Base-by-base conservation (phyloP, 1,140 invertebrate species). In the Papilio machaon region DNA sequence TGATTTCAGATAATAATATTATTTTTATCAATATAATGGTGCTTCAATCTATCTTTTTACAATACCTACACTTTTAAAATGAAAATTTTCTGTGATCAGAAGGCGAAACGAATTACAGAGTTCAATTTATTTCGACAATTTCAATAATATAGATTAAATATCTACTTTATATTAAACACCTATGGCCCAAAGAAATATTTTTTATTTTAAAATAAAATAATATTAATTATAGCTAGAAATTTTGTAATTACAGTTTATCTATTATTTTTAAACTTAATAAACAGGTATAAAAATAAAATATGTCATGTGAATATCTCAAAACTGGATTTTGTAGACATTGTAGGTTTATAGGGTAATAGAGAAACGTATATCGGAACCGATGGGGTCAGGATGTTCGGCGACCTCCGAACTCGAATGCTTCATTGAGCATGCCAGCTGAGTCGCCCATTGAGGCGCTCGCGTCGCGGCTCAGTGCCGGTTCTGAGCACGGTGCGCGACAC, bases 361-460 rank as follows among this genome's bases (percentile, higher is more conserved):
- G 91, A 92, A 92, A 92, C 88, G 89, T 87, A 82, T 83, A 88
- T 87, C 85, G 84, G 83, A 86, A 86, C 83, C 85, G 83, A 85
- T 82, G 87, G 88, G 91, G 91, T 92, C 90, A 91, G 84, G 87
- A 90, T 90, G 86, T 88, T 85, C 83, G 86, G 85, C 88, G 91
- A 92, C 92, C 91, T 91, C 89, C 91, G 91, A 92, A 92, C 91
- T 89, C 87, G 87, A 90, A 90, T 91, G 89, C 86, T 92, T 94
- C 91, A 94, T 93, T 94, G 92, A 93, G 92, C 88, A 89, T 86
- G 90, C 86, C 91, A 92, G 91, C 88, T 91, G 90, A 90, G 90
- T 84, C 86, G 87, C 86, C 89, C 91, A 94, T 91, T 92, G 84
- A 94, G 85, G 84, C 88, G 80, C 81, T 87, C 85, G 88, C 87